phyloP scores from a whole-genome alignment of 2,113 vertebrate genomes.

The Bambusicola thoracicus region DNA sequence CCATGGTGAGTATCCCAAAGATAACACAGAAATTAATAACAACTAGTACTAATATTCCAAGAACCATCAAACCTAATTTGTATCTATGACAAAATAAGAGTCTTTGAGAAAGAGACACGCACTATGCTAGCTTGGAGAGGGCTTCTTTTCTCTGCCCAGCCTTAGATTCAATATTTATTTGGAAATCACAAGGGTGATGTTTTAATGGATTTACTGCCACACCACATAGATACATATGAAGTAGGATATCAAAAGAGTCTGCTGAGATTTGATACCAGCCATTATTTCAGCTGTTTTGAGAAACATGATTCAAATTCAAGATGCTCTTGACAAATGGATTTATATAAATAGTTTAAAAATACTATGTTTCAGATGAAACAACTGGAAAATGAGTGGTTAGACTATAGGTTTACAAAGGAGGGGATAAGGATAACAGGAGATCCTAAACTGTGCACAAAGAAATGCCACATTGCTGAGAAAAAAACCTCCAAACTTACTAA shows the following conservation, averaged over 20 bases:
- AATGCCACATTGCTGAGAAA: neutral
- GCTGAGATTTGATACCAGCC: neutral
- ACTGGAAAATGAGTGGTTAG: neutral
- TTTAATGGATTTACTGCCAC: neutral
- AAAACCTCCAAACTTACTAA: neutral
- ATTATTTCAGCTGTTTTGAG: neutral
- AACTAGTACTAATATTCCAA: neutral
- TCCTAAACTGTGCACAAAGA: neutral
- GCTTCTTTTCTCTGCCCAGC: neutral
- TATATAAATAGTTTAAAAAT: neutral
- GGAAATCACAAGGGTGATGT: neutral
- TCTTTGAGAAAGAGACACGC: rapidly evolving
- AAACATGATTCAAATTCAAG: neutral
- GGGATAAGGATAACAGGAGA: neutral
- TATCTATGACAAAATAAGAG: neutral
- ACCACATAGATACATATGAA: neutral
- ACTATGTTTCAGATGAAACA: neutral
- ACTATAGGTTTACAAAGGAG: neutral
- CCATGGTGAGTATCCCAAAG: neutral
- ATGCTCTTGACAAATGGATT: neutral
- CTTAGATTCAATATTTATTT: neutral
- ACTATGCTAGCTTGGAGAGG: rapidly evolving
- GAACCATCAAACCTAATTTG: neutral
- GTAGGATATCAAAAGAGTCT: neutral
- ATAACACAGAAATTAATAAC: neutral